These are phyloP conservation scores for Xiphophorus hellerii DNA, from an alignment of 2,113 vertebrate genomes.

Conservation along the genomic window DNA sequence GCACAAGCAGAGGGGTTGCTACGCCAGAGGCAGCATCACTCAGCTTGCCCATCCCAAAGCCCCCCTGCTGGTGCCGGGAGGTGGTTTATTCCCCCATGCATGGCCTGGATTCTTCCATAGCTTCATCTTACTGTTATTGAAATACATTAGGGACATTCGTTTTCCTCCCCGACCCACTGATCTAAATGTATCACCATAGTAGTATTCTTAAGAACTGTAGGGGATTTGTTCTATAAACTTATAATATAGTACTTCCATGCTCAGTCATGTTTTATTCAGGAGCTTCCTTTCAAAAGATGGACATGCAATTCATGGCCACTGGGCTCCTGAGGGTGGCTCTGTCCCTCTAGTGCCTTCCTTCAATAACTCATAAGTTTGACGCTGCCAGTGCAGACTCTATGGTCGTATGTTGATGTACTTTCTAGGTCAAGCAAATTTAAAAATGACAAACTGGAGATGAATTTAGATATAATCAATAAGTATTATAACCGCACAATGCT, in stretches of 20 bases:
- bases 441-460: neutral
- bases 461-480: neutral
- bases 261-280: constrained; percentile 81
- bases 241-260: constrained; percentile 68
- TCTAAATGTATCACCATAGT: constrained; percentile 74
- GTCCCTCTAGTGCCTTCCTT: constrained; percentile 18
- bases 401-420: constrained; percentile 17
- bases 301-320: constrained; percentile 46
- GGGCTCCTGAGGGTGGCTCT: constrained; percentile 27
- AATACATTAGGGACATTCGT: constrained; percentile 68
- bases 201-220: constrained; percentile 72
- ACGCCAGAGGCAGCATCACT: constrained; percentile 39
- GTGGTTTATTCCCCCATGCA: constrained; percentile 34
- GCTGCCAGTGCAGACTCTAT: constrained; percentile 24
- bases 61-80: constrained; percentile 20
- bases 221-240: constrained; percentile 78
- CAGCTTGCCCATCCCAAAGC: constrained; percentile 24
- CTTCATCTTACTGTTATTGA: constrained; percentile 56
- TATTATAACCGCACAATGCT: neutral
- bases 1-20: constrained; percentile 15
- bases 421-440: constrained; percentile 7
- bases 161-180: constrained; percentile 67
- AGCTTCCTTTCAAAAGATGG: constrained; percentile 50
- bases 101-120: constrained; percentile 68
- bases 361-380: constrained; percentile 25